These are phyloP conservation scores for Dynastes maya DNA, from an alignment of 2,888 invertebrate species.

Conservation along the genomic window DNA sequence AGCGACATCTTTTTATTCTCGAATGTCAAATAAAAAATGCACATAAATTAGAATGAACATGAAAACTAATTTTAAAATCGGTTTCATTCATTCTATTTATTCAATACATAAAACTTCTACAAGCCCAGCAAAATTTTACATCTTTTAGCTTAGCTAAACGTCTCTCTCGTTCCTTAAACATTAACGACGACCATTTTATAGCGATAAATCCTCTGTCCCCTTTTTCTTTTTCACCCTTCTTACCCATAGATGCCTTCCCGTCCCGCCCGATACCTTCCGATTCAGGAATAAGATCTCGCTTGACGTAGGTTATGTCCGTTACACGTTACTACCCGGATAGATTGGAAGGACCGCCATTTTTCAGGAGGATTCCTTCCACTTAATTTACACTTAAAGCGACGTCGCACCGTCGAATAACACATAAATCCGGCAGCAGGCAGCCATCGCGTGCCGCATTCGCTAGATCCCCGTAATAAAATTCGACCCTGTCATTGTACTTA, in stretches of 20 bases:
- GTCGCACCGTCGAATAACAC: constrained; percentile 29
- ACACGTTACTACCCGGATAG: constrained; percentile 5
- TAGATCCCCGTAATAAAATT: constrained; percentile 45
- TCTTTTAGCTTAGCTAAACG: too few species aligned
- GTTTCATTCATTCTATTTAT: too few species aligned
- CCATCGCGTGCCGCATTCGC: constrained; percentile 39
- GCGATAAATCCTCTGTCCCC: not conserved
- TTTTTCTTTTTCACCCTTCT: not conserved
- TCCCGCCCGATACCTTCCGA: not conserved
- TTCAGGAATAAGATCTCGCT: constrained; percentile 9
- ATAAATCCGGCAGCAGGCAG: constrained; percentile 34
- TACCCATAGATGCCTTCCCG: not conserved
- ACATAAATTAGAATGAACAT: too few species aligned
- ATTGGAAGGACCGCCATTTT: constrained; percentile 27
- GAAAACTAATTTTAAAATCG: too few species aligned
- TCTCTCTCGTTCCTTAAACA: not conserved
- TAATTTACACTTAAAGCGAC: constrained; percentile 44
- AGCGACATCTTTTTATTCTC: too few species aligned
- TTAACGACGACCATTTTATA: not conserved
- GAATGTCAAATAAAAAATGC: too few species aligned
- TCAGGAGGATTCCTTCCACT: constrained; percentile 39
- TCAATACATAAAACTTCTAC: too few species aligned
- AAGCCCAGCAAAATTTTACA: too few species aligned
- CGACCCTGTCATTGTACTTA: constrained; percentile 44
- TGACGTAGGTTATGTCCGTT: constrained; percentile 30